These are phyloP conservation scores for Agrochola lychnidis DNA, from an alignment of 2,888 invertebrate species.

Conservation along the genomic window DNA sequence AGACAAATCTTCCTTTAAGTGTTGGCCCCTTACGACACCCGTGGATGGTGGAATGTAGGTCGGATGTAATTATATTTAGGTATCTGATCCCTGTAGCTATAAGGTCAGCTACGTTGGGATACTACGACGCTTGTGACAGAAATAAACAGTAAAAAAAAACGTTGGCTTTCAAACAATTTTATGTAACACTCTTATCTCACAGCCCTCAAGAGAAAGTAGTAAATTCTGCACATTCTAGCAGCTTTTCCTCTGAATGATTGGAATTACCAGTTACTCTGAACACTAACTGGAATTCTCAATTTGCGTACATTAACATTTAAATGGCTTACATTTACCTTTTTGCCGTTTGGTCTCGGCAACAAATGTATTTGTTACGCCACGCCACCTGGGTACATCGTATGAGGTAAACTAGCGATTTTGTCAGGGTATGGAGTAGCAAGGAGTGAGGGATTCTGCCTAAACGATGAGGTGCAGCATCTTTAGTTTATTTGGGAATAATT, in stretches of 20 bases:
- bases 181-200: constrained; percentile 21
- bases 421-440: neutral
- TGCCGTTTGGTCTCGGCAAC: neutral
- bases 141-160: neutral
- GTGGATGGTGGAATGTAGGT: neutral
- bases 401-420: neutral
- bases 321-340: constrained; percentile 26
- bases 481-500: neutral
- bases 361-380: neutral
- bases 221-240: constrained; percentile 33
- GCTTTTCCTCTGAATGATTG: constrained; percentile 41
- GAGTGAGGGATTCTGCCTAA: neutral
- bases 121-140: neutral
- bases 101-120: neutral
- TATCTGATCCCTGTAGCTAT: neutral
- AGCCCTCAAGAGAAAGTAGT: constrained; percentile 37
- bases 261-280: constrained; percentile 39
- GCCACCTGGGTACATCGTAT: neutral
- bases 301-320: constrained; percentile 49
- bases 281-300: constrained; percentile 24
- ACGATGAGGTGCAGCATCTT: too few relatives aligned
- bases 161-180: neutral
- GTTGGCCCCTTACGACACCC: neutral
- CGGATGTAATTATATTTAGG: neutral
- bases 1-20: neutral